A percentile compares a stretch with the other conserved stretches of the same genome.
Conservation (phyloP, 2,888 invertebrate genomes). For the Cataglyphis altisquamis region DNA sequence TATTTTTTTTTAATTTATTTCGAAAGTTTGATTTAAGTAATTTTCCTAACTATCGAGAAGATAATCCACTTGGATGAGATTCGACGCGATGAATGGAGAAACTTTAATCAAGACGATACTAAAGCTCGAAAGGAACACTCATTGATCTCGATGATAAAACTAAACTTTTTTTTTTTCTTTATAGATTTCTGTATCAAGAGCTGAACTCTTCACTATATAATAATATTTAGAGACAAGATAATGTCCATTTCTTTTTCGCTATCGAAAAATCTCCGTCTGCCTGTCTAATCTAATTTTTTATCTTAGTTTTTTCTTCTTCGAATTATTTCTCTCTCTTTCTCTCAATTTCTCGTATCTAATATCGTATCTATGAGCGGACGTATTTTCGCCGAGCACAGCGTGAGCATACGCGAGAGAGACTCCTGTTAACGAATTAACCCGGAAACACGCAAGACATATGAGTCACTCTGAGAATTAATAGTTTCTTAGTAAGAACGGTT, state of each 20-base stretch:
- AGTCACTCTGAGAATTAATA: constrained; percentile 8
- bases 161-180: neutral
- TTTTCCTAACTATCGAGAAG: constrained; percentile 5
- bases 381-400: neutral
- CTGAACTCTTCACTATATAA: constrained; percentile 8
- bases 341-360: constrained; percentile 9
- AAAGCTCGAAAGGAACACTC: neutral
- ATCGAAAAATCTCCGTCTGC: neutral
- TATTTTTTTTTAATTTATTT: constrained; percentile 16
- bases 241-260: neutral
- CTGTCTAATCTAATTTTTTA: neutral
- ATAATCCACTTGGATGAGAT: constrained; percentile 34
- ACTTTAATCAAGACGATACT: neutral
- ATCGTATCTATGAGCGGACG: neutral
- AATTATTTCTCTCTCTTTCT: neutral
- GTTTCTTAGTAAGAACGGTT: neutral
- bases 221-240: neutral
- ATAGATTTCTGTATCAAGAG: neutral
- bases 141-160: constrained; percentile 16
- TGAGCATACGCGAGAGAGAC: constrained; percentile 16
- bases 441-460: constrained; percentile 21
- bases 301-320: constrained; percentile 5
- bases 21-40: neutral
- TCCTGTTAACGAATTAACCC: constrained; percentile 7
- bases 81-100: neutral